A percentile compares a stretch with the other conserved stretches of the same genome.
Conservation (phyloP, 1,140 invertebrate species). For the Drosophila mojavensis region DNA sequence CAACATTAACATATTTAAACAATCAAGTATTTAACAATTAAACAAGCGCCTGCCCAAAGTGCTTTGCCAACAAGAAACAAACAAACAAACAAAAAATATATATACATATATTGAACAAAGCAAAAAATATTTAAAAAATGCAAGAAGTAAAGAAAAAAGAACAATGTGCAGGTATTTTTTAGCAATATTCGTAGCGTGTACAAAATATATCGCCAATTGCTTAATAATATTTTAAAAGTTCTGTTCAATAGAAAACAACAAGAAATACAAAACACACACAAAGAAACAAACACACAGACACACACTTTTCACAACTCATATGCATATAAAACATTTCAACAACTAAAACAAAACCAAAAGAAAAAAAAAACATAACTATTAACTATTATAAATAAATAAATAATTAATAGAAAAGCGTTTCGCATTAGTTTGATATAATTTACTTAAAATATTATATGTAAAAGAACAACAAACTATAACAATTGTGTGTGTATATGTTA, state of each 20-base stretch:
- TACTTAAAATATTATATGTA: too few species aligned
- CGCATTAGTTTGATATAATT: neutral
- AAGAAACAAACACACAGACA: conserved; percentile 22
- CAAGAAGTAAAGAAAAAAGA: neutral
- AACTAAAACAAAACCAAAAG: conserved; percentile 12
- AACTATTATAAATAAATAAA: conserved; percentile 41
- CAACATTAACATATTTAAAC: conserved; percentile 52
- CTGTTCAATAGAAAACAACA: conserved; percentile 52
- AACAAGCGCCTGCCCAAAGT: conserved; percentile 75
- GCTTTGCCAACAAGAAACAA: conserved; percentile 55
- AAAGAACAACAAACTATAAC: conserved; percentile 15
- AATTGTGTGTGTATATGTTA: conserved; percentile 57
- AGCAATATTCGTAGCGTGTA: conserved; percentile 79
- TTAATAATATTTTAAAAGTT: conserved; percentile 57
- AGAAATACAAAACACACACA: conserved; percentile 28
- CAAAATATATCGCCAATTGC: conserved; percentile 75
- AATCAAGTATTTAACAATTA: conserved; percentile 68
- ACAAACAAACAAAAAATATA: too few species aligned
- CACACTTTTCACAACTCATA: conserved; percentile 56
- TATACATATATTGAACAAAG: conserved; percentile 4
- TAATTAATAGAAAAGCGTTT: conserved; percentile 29
- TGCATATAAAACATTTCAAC: conserved; percentile 73
- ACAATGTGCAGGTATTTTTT: conserved; percentile 73
- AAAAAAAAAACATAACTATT: conserved; percentile 39
- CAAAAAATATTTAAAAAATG: conserved; percentile 11